These are phyloP conservation scores for Buathra laborator DNA, from an alignment of 2,888 invertebrate genomes.

Conservation along the genomic window DNA sequence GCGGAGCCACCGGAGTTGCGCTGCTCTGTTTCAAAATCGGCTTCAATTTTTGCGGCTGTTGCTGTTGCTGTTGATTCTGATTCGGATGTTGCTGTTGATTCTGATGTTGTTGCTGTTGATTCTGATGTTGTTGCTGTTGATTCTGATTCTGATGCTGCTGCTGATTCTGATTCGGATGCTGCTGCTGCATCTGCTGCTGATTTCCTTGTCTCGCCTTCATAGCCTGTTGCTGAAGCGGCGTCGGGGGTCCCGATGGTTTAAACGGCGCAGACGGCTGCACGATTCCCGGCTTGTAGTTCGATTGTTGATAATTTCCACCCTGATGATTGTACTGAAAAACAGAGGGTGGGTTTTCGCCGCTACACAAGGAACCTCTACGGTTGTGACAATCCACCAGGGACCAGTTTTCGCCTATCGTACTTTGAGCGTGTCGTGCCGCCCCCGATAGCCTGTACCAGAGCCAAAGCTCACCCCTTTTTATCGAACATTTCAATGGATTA, in stretches of 20 bases:
- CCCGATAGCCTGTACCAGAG: constrained; percentile 80
- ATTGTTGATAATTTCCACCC: constrained; percentile 79
- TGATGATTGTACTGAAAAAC: constrained; percentile 83
- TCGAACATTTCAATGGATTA: constrained; percentile 26
- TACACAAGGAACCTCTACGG: constrained; percentile 85
- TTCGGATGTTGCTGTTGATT: constrained; percentile 63
- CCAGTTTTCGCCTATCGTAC: constrained; percentile 81
- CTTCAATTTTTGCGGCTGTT: constrained; percentile 78
- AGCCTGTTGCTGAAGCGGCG: constrained; percentile 66
- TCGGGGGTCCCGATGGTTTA: constrained; percentile 64
- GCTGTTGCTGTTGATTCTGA: constrained; percentile 66
- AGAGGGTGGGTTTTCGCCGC: constrained; percentile 84
- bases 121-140: constrained; percentile 63
- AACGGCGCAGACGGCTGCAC: constrained; percentile 67
- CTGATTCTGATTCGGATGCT: constrained; percentile 38
- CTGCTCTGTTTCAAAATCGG: constrained; percentile 81
- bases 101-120: constrained; percentile 64
- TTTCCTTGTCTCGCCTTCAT: constrained; percentile 55
- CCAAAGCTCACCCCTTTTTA: constrained; percentile 74
- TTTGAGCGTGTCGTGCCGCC: constrained; percentile 81
- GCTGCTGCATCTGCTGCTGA: constrained; percentile 58
- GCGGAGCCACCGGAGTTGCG: constrained; percentile 25
- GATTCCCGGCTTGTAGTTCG: constrained; percentile 75
- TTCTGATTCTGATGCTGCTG: constrained; percentile 55
- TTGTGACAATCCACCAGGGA: constrained; percentile 85